Conservation (phyloP, 2,113 vertebrate genomes). For the Ailurus styani region DNA sequence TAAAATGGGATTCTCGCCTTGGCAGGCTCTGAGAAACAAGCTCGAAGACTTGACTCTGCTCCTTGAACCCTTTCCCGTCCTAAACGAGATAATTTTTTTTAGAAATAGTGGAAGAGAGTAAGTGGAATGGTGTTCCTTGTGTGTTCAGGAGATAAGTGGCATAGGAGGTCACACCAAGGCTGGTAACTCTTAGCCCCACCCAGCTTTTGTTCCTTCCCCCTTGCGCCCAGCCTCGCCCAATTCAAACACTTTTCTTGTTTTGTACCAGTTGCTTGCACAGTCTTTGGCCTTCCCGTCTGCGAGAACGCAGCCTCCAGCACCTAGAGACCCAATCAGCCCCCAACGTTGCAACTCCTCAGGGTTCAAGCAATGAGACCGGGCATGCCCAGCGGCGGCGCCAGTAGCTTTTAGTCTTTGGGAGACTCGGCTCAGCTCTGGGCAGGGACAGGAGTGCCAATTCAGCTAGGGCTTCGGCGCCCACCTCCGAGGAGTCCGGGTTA, state of each 20-base stretch:
- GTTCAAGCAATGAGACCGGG: conserved; percentile 26
- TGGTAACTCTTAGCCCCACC: conserved; percentile 65
- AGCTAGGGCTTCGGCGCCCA: background rate
- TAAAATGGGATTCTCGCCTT: background rate
- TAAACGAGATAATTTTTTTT: background rate
- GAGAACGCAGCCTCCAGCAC: background rate
- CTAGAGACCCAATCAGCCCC: background rate
- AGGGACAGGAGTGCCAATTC: background rate
- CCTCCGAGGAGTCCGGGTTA: background rate
- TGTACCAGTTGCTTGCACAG: background rate
- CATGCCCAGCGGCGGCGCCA: conserved; percentile 29
- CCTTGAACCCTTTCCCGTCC: background rate
- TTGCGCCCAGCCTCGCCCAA: background rate
- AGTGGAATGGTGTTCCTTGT: background rate
- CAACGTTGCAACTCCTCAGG: conserved; percentile 4
- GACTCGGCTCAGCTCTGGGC: background rate
- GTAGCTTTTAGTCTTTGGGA: background rate
- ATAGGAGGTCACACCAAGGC: background rate
- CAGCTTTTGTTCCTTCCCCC: conserved; percentile 67
- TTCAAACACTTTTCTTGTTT: conserved; percentile 33
- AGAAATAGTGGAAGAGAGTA: background rate
- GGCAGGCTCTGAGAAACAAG: background rate
- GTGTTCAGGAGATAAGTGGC: background rate
- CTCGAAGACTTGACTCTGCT: background rate
- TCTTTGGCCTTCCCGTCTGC: background rate